Percentiles rank a stretch among this genome's conserved stretches.
These are phyloP conservation scores for Quiscalus mexicanus DNA, from an alignment of 2,113 vertebrate genomes.

Conservation along the genomic window DNA sequence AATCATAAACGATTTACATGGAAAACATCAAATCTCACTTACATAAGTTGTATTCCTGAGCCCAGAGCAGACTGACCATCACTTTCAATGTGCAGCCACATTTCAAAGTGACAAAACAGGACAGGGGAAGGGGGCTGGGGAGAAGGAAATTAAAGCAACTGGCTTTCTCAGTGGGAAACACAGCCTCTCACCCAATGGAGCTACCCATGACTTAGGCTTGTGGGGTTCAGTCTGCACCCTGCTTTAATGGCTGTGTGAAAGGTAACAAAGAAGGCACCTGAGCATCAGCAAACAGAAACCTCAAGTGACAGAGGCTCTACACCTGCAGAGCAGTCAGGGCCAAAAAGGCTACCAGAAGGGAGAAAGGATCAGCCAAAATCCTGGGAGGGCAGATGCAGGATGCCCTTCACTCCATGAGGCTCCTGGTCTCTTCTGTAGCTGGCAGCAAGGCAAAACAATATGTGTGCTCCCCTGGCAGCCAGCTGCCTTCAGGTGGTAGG, in stretches of 20 bases:
- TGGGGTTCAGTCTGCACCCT: not conserved
- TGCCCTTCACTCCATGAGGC: accelerated
- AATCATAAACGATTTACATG: not conserved
- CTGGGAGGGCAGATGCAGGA: accelerated
- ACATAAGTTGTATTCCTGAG: not conserved
- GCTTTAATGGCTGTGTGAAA: not conserved
- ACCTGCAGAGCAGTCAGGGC: not conserved
- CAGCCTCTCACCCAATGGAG: not conserved
- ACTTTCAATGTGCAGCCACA: not conserved
- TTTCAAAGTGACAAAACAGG: not conserved
- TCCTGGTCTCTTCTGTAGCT: not conserved
- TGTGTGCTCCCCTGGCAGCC: not conserved
- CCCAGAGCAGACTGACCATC: not conserved
- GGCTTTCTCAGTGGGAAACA: not conserved
- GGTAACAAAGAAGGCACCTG: not conserved
- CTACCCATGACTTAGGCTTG: not conserved
- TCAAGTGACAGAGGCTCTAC: not conserved
- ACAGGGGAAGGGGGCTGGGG: not conserved
- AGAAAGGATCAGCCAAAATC: not conserved
- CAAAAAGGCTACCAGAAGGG: accelerated
- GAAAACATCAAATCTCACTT: not conserved
- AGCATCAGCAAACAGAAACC: not conserved
- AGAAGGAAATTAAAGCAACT: not conserved
- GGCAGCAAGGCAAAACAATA: not conserved
- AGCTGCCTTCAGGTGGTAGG: not conserved